These are phyloP conservation scores for Sebastes oblongus DNA, from an alignment of 2,797 vertebrate genomes.

Conservation along the genomic window DNA sequence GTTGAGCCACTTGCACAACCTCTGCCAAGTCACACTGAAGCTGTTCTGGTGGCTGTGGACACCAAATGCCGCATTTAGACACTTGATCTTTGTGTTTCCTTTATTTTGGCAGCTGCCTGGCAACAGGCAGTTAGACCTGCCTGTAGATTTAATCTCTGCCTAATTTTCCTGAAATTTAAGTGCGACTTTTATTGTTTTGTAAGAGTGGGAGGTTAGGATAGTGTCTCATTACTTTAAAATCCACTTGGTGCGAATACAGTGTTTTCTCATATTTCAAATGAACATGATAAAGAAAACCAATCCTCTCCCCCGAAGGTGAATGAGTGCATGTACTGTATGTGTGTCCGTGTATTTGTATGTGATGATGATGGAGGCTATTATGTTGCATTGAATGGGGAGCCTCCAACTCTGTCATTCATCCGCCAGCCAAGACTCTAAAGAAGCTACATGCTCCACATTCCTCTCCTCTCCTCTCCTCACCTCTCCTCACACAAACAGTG, in stretches of 20 bases:
- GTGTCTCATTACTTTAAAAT: constrained; percentile 30
- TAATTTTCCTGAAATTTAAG: constrained; percentile 50
- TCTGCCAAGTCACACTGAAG: constrained; percentile 71
- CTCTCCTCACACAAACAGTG: constrained; percentile 38
- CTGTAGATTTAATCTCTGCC: constrained; percentile 41
- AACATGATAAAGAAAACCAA: not conserved
- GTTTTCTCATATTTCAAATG: constrained; percentile 22
- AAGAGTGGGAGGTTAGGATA: not conserved
- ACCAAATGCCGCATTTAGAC: constrained; percentile 73
- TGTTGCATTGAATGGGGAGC: constrained; percentile 61
- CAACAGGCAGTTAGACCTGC: constrained; percentile 58
- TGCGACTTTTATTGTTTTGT: constrained; percentile 28
- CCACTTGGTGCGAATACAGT: constrained; percentile 3
- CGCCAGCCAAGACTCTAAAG: constrained; percentile 62
- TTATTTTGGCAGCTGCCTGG: constrained; percentile 72
- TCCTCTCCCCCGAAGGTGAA: constrained; percentile 28
- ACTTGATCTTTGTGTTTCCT: constrained; percentile 74
- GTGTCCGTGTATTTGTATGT: constrained; percentile 50
- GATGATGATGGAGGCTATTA: constrained; percentile 62
- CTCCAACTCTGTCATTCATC: constrained; percentile 63
- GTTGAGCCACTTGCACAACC: constrained; percentile 57
- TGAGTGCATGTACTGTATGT: constrained; percentile 50
- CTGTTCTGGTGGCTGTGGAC: constrained; percentile 73
- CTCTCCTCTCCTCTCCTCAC: constrained; percentile 55
- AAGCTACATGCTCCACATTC: constrained; percentile 76